Base-by-base conservation (phyloP, 2,113 vertebrate species). In the Callorhinus ursinus region DNA sequence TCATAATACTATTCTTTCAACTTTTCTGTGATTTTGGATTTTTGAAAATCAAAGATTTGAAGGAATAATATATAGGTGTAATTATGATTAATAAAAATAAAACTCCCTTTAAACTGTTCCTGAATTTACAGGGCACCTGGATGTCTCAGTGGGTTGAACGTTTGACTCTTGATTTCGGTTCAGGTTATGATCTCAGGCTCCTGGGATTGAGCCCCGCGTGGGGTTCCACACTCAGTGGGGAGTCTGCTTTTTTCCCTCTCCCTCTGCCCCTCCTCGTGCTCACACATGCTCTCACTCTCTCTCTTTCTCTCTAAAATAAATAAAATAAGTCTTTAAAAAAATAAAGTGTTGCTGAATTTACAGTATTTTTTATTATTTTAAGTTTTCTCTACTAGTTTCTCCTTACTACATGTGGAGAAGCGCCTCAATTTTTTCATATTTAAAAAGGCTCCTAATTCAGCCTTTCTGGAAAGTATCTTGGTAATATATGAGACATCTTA, bases 301-400 rank as follows among this genome's bases (percentile, higher is more conserved):
- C 31, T 67, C 65, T 63, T 65, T 65, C 63, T 33, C 28, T 39
- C 36, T 69, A 69, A 36, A 69, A 69, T 33, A 36, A 63, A 46
- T 46, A 46, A 46, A 69, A 36, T 69, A 69, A 69, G 33, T 69
- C 67, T 69, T 69, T 9, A 33, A 33, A 63, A 69, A 69, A 67
- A 33, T 33, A 4, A 26, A 71, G 51, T 13, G 11, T 71, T 79
- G 61, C 39, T 93, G 79, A 84, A 59, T n/a, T 90, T 77, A 76
- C 15, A 63, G 42, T 49, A 63, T 51, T 72, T 55, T 72, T 72
- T 46, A 36, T 74, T 65, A 80, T 28, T 63, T 9, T 91, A 65
- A n/a, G 21, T 86, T 89, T 93, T 80, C 83, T 84, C 31, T 92
- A 55, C 9, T 55, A 71, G 53, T 83, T 96, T 93, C 21, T 74